Base-by-base conservation (phyloP, 2,797 vertebrate genomes). In the Natrix natrix region DNA sequence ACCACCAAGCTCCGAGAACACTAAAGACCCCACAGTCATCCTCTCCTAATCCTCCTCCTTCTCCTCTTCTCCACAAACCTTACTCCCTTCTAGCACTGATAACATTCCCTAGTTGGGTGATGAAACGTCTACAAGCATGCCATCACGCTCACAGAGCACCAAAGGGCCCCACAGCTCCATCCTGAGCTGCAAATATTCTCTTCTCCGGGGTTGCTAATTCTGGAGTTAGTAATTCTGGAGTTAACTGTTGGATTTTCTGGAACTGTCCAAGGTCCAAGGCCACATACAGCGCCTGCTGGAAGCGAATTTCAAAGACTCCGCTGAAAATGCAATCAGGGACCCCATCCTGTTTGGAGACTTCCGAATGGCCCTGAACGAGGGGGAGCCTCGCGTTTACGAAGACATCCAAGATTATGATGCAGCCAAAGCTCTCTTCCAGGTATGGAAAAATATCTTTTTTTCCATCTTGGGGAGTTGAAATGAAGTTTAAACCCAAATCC, bases 291-390 rank as follows among this genome's bases (percentile, higher is more conserved):
- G 57, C 8, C 95, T 99, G 95, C 97, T 98, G 60, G 97, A 96
- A 56, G 97, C 98, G 12, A 97, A 99, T 96, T 99, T 99, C 55
- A 54, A 22, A 0, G 96, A 98, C 8, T 97, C 98, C 0, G n/a
- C 97, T 74, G 98, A 99, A 88, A 88, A 95, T 0, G 97, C 98
- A 60, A 98, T 98, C 98, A 98, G 97, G 94, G 98, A 99, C 94
- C 99, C 99, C 0, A 96, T 99, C 95, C 97, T 99, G 52, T 99
- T 99, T 95, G 99, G 99, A 93, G 99, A 99, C 97, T 99, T 99
- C 97, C 98, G 98, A 93, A 98, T 94, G 55, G 98, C 99, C 1
- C 97, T 99, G 93, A 98, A 96, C 1, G 98, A 99, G 7, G 98
- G 95, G 74, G 99, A 99, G 83, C 96, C 97, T 2, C 98, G 98